A percentile compares a stretch with the other conserved stretches of the same genome.
These are phyloP conservation scores for Oreochromis niloticus DNA, from an alignment of 2,113 vertebrate genomes.

Conservation along the genomic window DNA sequence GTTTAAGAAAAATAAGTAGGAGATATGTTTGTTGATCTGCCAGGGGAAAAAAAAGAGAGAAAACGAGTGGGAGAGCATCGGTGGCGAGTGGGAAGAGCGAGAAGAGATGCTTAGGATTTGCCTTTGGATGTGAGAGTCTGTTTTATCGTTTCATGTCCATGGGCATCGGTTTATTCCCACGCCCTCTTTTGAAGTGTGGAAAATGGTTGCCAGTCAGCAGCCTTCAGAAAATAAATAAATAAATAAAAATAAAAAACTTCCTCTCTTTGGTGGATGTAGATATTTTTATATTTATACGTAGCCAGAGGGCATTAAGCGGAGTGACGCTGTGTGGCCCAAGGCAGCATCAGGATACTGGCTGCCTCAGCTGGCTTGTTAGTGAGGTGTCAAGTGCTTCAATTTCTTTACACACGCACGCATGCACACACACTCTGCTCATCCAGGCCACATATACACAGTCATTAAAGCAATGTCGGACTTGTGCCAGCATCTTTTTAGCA, in stretches of 20 bases:
- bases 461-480: neutral
- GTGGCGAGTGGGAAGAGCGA: neutral
- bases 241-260: constrained; percentile 1
- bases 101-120: neutral
- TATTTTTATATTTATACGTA: neutral
- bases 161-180: constrained; percentile 41
- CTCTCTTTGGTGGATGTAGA: neutral
- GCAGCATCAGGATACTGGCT: constrained; percentile 27
- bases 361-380: constrained; percentile 44
- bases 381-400: neutral
- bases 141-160: constrained; percentile 29
- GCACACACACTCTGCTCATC: neutral
- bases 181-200: constrained; percentile 33
- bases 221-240: neutral
- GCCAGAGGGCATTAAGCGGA: constrained; percentile 9
- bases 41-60: neutral
- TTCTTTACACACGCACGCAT: neutral
- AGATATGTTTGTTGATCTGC: neutral
- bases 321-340: constrained; percentile 8
- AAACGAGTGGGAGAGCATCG: constrained; percentile 10
- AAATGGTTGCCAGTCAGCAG: constrained; percentile 35
- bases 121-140: constrained; percentile 14
- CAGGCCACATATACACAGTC: neutral
- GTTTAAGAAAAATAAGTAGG: constrained; percentile 4
- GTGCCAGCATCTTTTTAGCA: neutral